Percentiles rank a stretch among this genome's conserved stretches.
phyloP scores from a whole-genome alignment of 2,797 vertebrate genomes.

The Muraenolepis orangiensis region DNA sequence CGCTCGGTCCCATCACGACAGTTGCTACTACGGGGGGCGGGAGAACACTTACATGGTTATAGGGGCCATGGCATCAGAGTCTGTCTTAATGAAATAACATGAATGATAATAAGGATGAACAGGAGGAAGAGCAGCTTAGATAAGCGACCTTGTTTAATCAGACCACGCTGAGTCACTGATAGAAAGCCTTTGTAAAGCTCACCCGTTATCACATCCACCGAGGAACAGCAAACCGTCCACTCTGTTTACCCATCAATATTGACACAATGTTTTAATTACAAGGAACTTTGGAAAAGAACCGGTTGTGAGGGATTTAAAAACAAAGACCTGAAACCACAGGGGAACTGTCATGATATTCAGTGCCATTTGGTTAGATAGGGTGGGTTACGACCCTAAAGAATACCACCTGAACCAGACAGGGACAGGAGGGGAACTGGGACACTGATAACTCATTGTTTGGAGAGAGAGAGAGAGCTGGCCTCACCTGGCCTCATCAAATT shows the following conservation, averaged over 20 bases:
- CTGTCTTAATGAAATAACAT: background rate
- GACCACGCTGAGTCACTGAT: background rate
- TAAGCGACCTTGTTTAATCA: background rate
- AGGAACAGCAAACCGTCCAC: background rate
- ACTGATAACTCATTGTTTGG: background rate
- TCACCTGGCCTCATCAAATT: background rate
- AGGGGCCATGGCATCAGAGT: constrained; percentile 10
- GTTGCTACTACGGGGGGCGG: constrained; percentile 20
- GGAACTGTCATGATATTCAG: background rate
- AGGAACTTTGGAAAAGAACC: background rate
- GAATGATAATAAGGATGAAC: background rate
- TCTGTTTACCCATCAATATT: constrained; percentile 2
- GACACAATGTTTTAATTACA: background rate
- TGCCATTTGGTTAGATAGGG: background rate
- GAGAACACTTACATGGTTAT: constrained; percentile 43
- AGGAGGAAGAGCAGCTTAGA: background rate
- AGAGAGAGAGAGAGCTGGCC: background rate
- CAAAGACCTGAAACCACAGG: background rate
- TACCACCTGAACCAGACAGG: background rate
- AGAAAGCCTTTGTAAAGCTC: background rate
- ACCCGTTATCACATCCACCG: no score
- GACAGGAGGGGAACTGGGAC: background rate
- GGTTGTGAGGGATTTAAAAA: background rate
- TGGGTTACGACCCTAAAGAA: background rate
- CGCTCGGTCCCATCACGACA: constrained; percentile 27